A percentile compares a stretch with the other conserved stretches of the same genome.
Evolutionary conservation across 1,140 invertebrate species (phyloP).

Genomic region (Scaptodrosophila lebanonensis): DNA sequence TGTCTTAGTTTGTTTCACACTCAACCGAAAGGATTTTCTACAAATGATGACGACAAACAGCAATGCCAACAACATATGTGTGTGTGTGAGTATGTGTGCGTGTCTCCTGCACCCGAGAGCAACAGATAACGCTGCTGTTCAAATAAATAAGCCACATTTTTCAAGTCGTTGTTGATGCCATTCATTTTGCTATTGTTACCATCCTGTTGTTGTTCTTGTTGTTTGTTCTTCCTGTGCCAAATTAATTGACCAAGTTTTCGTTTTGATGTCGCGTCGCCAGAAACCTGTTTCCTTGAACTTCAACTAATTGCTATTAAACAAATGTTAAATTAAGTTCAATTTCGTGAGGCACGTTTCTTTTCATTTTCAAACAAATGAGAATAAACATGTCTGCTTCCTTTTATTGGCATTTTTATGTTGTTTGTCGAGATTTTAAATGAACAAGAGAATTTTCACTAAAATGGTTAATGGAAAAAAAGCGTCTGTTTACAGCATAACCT

Average conservation of each 20-base stretch:
- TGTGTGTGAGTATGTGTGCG: not conserved
- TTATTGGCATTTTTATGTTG: too few relatives aligned
- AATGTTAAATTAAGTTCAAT: too few relatives aligned
- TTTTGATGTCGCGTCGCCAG: conserved; percentile 21
- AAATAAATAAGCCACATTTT: conserved; percentile 12
- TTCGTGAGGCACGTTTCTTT: too few relatives aligned
- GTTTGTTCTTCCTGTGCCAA: conserved; percentile 16
- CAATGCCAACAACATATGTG: conserved; percentile 28
- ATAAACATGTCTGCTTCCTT: too few relatives aligned
- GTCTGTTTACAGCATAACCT: too few relatives aligned
- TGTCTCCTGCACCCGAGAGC: not conserved
- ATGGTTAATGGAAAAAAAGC: too few relatives aligned
- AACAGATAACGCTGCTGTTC: not conserved
- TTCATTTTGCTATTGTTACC: conserved; percentile 15
- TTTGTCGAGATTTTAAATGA: too few relatives aligned
- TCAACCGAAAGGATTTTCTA: conserved; percentile 28
- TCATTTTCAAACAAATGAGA: too few relatives aligned
- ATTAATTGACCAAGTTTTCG: conserved; percentile 62
- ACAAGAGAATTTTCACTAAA: too few relatives aligned
- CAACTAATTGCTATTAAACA: too few relatives aligned
- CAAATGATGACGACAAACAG: conserved; percentile 37
- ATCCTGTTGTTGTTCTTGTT: conserved; percentile 1
- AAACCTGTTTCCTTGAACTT: too few relatives aligned
- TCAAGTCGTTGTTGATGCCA: conserved; percentile 36
- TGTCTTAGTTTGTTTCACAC: conserved; percentile 4